phyloP scores from a whole-genome alignment of 2,888 invertebrate genomes.

The Idaea biselata region DNA sequence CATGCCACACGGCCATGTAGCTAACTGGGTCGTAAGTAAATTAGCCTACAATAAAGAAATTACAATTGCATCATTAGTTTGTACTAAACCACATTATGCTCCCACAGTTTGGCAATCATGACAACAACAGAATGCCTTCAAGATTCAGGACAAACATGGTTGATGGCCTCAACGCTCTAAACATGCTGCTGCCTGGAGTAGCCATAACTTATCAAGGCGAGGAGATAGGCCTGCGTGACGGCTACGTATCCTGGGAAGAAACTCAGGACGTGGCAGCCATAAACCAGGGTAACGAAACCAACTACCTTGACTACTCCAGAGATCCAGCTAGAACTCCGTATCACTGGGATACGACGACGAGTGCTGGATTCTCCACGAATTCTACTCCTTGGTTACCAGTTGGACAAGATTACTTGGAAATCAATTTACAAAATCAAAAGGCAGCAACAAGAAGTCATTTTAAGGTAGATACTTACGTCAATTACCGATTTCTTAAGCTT shows the following conservation, averaged over 20 bases:
- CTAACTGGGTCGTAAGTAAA: conserved; percentile 84
- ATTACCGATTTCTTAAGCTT: not conserved
- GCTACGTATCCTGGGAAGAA: conserved; percentile 77
- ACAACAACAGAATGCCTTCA: conserved; percentile 82
- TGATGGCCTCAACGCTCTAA: conserved; percentile 85
- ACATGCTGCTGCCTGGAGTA: conserved; percentile 87
- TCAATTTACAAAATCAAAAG: conserved; percentile 81
- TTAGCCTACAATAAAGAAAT: not conserved
- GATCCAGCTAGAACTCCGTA: conserved; percentile 84
- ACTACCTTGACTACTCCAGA: conserved; percentile 75
- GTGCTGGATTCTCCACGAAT: conserved; percentile 82
- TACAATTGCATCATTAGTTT: not conserved
- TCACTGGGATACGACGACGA: conserved; percentile 81
- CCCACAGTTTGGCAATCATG: conserved; percentile 85
- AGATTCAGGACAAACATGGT: conserved; percentile 83
- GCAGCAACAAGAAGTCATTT: conserved; percentile 73
- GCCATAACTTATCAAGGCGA: conserved; percentile 92
- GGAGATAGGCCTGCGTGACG: conserved; percentile 87
- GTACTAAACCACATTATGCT: conserved; percentile 1
- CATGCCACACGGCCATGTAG: conserved; percentile 78
- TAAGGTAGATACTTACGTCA: conserved; percentile 43
- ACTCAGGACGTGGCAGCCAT: conserved; percentile 80
- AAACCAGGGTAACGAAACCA: conserved; percentile 74
- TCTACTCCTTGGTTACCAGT: conserved; percentile 85
- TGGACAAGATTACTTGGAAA: conserved; percentile 77